Conservation (phyloP, 2,797 vertebrate genomes). For the Chanos chanos region DNA sequence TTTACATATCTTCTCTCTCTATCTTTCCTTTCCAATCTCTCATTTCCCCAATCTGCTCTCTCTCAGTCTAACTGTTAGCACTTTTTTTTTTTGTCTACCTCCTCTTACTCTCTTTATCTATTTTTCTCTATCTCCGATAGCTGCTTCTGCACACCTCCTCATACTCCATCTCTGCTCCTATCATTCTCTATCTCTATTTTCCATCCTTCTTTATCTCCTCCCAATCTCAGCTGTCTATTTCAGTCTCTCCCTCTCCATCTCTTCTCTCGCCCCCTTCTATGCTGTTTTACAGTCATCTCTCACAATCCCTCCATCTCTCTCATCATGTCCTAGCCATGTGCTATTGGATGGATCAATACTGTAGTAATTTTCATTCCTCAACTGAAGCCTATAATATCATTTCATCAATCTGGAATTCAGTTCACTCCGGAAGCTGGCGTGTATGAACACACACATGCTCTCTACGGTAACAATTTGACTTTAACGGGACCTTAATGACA, state of each 20-base stretch:
- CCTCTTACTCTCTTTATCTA: constrained; percentile 20
- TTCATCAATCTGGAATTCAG: too few relatives aligned
- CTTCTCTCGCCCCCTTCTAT: neutral
- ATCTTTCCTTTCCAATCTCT: neutral
- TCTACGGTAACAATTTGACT: too few relatives aligned
- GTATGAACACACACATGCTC: too few relatives aligned
- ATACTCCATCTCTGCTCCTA: constrained; percentile 20
- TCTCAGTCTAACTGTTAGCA: too few relatives aligned
- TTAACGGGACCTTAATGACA: too few relatives aligned
- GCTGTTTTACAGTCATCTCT: neutral
- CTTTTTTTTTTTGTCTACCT: too few relatives aligned
- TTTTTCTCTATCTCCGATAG: constrained; percentile 22
- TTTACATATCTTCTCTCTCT: neutral
- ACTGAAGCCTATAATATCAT: constrained; percentile 53
- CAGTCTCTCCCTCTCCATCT: neutral
- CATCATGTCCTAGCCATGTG: constrained; percentile 55
- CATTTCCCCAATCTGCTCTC: constrained; percentile 26
- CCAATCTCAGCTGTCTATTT: constrained; percentile 9
- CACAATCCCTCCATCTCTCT: constrained; percentile 41
- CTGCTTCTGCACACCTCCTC: neutral
- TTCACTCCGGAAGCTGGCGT: too few relatives aligned
- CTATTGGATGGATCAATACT: constrained; percentile 65
- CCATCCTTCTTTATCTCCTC: constrained; percentile 4
- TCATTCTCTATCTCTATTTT: constrained; percentile 6
- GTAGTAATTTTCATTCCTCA: constrained; percentile 69